Conservation (phyloP, 2,797 vertebrate genomes). For the Silurus aristotelis region DNA sequence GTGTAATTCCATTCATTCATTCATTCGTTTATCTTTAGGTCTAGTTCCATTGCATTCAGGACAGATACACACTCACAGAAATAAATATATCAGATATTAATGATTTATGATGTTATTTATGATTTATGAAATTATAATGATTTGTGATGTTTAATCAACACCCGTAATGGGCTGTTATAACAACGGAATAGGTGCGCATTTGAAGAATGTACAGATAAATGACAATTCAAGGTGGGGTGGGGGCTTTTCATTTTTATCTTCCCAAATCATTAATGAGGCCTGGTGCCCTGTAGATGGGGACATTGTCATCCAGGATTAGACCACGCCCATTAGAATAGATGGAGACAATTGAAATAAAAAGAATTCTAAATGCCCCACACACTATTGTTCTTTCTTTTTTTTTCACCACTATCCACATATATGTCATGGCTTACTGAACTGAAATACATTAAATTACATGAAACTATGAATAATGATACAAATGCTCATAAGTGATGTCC, state of each 20-base stretch:
- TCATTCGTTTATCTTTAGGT: background rate
- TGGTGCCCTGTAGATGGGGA: background rate
- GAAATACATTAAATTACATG: background rate
- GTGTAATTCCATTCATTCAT: background rate
- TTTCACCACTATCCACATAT: background rate
- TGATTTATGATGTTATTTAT: no score
- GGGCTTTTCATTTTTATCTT: background rate
- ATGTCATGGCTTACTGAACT: background rate
- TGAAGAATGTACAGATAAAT: background rate
- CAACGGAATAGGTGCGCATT: no score
- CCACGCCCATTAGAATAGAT: background rate
- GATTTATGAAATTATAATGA: background rate
- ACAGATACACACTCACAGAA: background rate
- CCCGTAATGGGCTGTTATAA: background rate
- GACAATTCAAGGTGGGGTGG: background rate
- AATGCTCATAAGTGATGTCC: background rate
- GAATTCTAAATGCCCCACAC: no score
- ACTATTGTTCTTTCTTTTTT: background rate
- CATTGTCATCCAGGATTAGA: background rate
- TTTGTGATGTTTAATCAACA: background rate
- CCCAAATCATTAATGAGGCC: background rate
- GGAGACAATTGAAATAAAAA: no score
- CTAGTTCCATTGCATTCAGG: no score
- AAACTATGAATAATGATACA: background rate
- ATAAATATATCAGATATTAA: no score